Evolutionary conservation across 1,140 invertebrate species (phyloP), one percentile per base, ranked within the genome.

Genomic region (Acromyrmex heyeri): DNA sequence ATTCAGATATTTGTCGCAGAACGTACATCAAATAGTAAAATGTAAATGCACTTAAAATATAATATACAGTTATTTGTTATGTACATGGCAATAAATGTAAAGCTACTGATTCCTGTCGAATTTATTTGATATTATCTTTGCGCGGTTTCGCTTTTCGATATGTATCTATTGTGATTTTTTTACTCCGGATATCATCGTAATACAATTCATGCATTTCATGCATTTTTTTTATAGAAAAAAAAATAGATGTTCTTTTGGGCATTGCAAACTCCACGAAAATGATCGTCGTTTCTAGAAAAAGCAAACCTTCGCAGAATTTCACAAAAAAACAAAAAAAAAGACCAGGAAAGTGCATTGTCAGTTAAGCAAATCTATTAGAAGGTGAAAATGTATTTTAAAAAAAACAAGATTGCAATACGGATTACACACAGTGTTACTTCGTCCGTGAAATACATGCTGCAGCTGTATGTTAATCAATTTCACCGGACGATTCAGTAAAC

Each of bases 381-480:
- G 6, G 2, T 21, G 44, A 67, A 48, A 12, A 34, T 44, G 30
- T 59, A 44, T 72, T 59, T 18, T 2, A 0, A 30, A 21, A 21
- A 73, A 30, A 73, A 0, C 30, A 27, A 79, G 38, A 81, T 57
- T 24, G 30, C 16, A 21, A 77, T 48, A 24, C 72, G 18, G 1
- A 16, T 12, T 82, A 1, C 8, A 38, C 7, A 2, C n/a, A 3
- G 14, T 76, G 3, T 61, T 3, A 24, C 1, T 62, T 50, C 57
- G 34, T n/a, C 16, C 14, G 18, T 10, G 3, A 69, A 18, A 53
- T 30, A 14, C 8, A 50, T 16, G 48, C 48, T 50, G 30, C 8
- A 10, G 64, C 18, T 3, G 0, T 34, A 61, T 50, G 18, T 73
- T 75, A 75, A 83, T 59, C 16, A 72, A 73, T 82, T 82, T 82